phyloP scores from a whole-genome alignment of 37 sponge, comb jelly and placozoan species.

The Haliclona indistincta region DNA sequence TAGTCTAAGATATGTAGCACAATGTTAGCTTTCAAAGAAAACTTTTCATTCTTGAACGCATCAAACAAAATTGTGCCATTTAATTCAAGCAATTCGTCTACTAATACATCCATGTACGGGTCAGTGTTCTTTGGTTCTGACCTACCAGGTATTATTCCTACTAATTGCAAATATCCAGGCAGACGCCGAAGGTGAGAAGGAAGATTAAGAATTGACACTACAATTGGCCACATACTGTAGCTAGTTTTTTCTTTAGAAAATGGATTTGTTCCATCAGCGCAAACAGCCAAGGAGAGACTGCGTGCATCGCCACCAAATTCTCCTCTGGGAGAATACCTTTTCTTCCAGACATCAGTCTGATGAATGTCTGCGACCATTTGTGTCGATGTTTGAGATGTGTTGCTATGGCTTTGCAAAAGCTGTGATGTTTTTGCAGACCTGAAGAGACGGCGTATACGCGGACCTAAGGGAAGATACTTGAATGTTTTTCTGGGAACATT shows the following conservation, averaged over 20 bases:
- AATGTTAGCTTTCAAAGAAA: background rate
- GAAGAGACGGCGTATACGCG: slow-evolving; percentile 4
- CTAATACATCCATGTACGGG: slow-evolving; percentile 14
- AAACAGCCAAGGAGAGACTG: slow-evolving; percentile 1
- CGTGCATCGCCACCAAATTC: no score
- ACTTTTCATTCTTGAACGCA: slow-evolving; percentile 5
- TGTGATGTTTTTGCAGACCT: background rate
- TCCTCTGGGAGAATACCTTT: no score
- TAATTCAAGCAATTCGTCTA: slow-evolving; percentile 21
- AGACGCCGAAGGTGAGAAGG: background rate
- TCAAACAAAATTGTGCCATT: background rate
- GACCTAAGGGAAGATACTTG: background rate
- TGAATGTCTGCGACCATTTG: no score
- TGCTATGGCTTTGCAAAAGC: slow-evolving; percentile 2
- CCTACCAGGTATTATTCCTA: slow-evolving; percentile 38
- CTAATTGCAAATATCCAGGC: background rate
- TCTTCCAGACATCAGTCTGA: no score
- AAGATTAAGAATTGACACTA: slow-evolving; percentile 19
- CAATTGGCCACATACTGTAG: slow-evolving; percentile 35
- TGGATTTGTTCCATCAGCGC: slow-evolving; percentile 35
- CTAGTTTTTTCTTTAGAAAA: slow-evolving; percentile 5
- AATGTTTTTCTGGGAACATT: background rate
- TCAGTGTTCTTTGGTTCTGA: slow-evolving; percentile 1
- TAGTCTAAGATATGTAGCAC: slow-evolving; percentile 29
- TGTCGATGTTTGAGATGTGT: no score